Conservation (phyloP, 2,888 invertebrate genomes). For the Aporophyla lueneburgensis region DNA sequence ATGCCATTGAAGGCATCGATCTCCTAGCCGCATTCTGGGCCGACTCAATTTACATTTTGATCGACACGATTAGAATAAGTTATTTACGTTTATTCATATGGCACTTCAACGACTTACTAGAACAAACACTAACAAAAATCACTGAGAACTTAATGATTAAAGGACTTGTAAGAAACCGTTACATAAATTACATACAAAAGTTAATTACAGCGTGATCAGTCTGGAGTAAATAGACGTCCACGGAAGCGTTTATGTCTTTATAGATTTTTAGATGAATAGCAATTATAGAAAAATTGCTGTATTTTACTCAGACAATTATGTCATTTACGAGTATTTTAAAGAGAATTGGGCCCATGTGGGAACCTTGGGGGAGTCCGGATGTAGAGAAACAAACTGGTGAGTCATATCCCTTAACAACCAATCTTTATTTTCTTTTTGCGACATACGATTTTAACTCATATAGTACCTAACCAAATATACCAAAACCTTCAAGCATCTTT, state of each 20-base stretch:
- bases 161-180: too few relatives aligned
- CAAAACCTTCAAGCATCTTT: not conserved
- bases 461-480: not conserved
- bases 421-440: not conserved
- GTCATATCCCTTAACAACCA: not conserved
- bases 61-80: not conserved
- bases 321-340: slow-evolving; percentile 4
- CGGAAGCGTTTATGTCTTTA: not conserved
- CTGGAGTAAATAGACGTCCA: not conserved
- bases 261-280: slow-evolving; percentile 3
- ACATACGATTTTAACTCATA: slow-evolving; percentile 15
- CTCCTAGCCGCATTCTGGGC: not conserved
- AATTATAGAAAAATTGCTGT: not conserved
- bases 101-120: too few relatives aligned
- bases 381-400: not conserved
- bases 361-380: slow-evolving; percentile 7
- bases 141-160: not conserved
- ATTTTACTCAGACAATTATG: not conserved
- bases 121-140: not conserved
- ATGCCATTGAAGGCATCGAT: not conserved
- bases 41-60: not conserved
- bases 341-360: not conserved
- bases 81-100: too few relatives aligned
- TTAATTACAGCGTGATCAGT: not conserved
- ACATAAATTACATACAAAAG: too few relatives aligned